Conservation (phyloP, 2,888 invertebrate species). For the Cotesia congregata region DNA sequence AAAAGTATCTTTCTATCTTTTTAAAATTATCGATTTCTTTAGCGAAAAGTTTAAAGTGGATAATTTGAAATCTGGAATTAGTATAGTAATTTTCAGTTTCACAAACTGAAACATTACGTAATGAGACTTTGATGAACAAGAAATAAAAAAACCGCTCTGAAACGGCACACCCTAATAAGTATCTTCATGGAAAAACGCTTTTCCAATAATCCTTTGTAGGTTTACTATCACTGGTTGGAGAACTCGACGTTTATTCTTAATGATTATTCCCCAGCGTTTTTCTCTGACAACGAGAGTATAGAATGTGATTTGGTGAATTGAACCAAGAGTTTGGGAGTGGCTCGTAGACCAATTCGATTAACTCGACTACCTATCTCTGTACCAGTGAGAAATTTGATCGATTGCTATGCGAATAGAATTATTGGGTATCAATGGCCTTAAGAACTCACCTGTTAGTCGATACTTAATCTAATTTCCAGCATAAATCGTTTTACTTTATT, state of each 20-base stretch:
- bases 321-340: conserved; percentile 23
- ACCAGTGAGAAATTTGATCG: conserved; percentile 44
- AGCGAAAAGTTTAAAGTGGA: no score
- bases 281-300: conserved; percentile 11
- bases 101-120: neutral
- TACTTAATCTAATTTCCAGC: conserved; percentile 20
- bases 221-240: neutral
- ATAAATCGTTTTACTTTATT: neutral
- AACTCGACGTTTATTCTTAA: conserved; percentile 4
- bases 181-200: conserved; percentile 70
- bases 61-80: no score
- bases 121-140: neutral
- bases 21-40: no score
- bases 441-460: conserved; percentile 52
- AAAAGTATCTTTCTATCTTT: no score
- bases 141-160: conserved; percentile 27
- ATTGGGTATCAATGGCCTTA: conserved; percentile 51
- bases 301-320: conserved; percentile 23
- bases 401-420: conserved; percentile 45
- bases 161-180: conserved; percentile 31
- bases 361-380: conserved; percentile 9
- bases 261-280: neutral
- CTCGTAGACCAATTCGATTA: conserved; percentile 35
- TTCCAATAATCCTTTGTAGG: conserved; percentile 48
- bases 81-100: no score